Conservation (phyloP, 2,797 vertebrate genomes). For the Lindbergichthys nudifrons region DNA sequence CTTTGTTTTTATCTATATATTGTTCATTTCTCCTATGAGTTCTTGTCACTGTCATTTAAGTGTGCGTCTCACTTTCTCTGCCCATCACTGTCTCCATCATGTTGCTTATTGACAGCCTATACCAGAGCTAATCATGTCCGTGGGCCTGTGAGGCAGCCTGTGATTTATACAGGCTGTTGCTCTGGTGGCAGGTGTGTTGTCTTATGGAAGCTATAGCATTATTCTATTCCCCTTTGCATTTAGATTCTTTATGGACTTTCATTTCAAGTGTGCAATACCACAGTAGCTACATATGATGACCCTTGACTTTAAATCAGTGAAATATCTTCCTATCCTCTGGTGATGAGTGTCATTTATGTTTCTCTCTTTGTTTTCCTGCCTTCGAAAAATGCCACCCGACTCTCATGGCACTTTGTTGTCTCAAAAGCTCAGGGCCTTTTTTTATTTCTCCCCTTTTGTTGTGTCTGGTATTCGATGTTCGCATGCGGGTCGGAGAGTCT, state of each 20-base stretch:
- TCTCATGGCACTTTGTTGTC: conserved; percentile 40
- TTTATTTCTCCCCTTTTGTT: conserved; percentile 34
- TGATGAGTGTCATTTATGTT: conserved; percentile 24
- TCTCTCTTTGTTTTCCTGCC: conserved; percentile 43
- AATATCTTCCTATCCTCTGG: conserved; percentile 29
- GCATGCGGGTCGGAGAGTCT: conserved; percentile 36
- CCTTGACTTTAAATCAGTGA: conserved; percentile 42
- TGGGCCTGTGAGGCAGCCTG: not conserved
- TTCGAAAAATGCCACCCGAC: conserved; percentile 54
- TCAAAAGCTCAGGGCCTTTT: conserved; percentile 25
- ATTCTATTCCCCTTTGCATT: not conserved
- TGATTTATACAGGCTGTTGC: conserved; percentile 12
- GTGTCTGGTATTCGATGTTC: conserved; percentile 52
- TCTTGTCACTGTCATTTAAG: conserved; percentile 7
- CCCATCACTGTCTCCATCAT: not conserved
- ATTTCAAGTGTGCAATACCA: conserved; percentile 26
- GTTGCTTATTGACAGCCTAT: not conserved
- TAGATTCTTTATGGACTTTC: not conserved
- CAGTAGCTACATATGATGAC: conserved; percentile 11
- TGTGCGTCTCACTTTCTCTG: not conserved
- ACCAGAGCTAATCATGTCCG: not conserved
- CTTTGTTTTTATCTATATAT: conserved; percentile 26
- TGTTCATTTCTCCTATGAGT: conserved; percentile 21
- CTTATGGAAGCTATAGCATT: conserved; percentile 14
- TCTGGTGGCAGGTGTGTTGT: not conserved